These are phyloP conservation scores for Netta rufina DNA, from an alignment of 2,797 vertebrate species.

Conservation along the genomic window DNA sequence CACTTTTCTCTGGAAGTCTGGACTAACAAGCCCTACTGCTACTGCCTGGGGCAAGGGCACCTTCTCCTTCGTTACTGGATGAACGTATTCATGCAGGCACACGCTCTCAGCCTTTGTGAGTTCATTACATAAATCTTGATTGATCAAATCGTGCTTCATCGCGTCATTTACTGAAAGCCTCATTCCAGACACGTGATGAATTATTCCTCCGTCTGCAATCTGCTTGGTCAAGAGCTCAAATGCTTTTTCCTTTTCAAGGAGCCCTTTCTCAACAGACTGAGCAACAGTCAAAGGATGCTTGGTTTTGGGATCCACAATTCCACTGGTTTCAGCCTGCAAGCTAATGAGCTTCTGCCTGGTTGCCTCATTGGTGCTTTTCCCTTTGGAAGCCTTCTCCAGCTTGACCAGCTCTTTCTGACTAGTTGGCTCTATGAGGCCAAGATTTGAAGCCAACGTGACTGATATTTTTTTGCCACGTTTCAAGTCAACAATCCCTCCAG, in stretches of 20 bases:
- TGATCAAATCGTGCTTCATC: slow-evolving; percentile 82
- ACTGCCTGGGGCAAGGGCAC: slow-evolving; percentile 67
- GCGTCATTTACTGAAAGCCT: slow-evolving; percentile 87
- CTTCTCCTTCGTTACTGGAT: slow-evolving; percentile 67
- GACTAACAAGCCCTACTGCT: slow-evolving; percentile 44
- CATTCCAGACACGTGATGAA: slow-evolving; percentile 89
- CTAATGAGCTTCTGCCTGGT: slow-evolving; percentile 80
- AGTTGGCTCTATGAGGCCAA: slow-evolving; percentile 84
- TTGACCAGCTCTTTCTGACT: slow-evolving; percentile 82
- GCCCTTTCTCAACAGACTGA: slow-evolving; percentile 82
- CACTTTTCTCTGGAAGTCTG: slow-evolving; percentile 70
- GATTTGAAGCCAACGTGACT: slow-evolving; percentile 90
- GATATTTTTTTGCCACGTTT: slow-evolving; percentile 90
- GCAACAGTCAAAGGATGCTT: slow-evolving; percentile 81
- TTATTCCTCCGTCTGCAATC: slow-evolving; percentile 90
- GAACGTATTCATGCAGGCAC: slow-evolving; percentile 52
- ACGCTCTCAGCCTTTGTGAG: slow-evolving; percentile 77
- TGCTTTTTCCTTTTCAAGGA: slow-evolving; percentile 81
- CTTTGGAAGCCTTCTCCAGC: slow-evolving; percentile 90
- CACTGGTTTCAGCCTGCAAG: slow-evolving; percentile 91
- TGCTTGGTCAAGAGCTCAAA: slow-evolving; percentile 85
- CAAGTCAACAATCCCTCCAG: slow-evolving; percentile 92
- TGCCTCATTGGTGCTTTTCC: slow-evolving; percentile 79
- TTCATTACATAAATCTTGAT: slow-evolving; percentile 77
- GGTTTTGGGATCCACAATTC: slow-evolving; percentile 86